A percentile compares a stretch with the other conserved stretches of the same genome.
phyloP scores from a whole-genome alignment of 2,797 vertebrate species.

The Sebastes cheni region DNA sequence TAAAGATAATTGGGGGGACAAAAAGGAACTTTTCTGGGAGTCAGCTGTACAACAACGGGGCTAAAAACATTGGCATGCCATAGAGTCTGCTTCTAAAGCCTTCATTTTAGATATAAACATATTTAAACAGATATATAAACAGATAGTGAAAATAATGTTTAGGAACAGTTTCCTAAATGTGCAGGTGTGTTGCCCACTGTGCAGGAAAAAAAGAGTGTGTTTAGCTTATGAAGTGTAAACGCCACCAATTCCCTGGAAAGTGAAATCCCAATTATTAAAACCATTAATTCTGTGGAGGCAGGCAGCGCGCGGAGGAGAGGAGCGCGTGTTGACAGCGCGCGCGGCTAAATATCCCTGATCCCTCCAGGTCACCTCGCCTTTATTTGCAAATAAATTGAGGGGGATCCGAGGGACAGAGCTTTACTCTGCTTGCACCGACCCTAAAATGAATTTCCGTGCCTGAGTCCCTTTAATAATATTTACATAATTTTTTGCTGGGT shows the following conservation, averaged over 20 bases:
- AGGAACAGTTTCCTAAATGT: not conserved
- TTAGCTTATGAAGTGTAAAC: slow-evolving; percentile 82
- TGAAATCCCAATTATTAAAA: slow-evolving; percentile 98
- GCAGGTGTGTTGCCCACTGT: slow-evolving; percentile 2
- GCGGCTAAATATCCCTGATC: slow-evolving; percentile 93
- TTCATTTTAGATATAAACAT: too few relatives aligned
- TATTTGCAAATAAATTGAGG: slow-evolving; percentile 99
- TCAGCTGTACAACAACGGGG: too few relatives aligned
- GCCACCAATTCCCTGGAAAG: slow-evolving; percentile 91
- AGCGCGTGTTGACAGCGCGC: slow-evolving; percentile 92
- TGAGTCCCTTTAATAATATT: slow-evolving; percentile 99
- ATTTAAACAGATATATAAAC: too few relatives aligned
- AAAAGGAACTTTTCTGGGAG: too few relatives aligned
- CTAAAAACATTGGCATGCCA: too few relatives aligned
- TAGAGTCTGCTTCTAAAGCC: too few relatives aligned
- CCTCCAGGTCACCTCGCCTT: slow-evolving; percentile 97
- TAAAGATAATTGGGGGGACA: too few relatives aligned
- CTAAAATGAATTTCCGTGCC: slow-evolving; percentile 98
- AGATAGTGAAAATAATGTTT: not conserved
- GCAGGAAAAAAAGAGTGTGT: slow-evolving; percentile 27
- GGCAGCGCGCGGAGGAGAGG: slow-evolving; percentile 76
- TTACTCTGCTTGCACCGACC: slow-evolving; percentile 85
- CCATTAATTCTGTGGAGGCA: slow-evolving; percentile 94
- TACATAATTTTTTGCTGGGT: slow-evolving; percentile 98
- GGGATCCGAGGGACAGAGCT: slow-evolving; percentile 93